Evolutionary conservation across 2,888 invertebrate species (phyloP).

Genomic region (Watsonalla binaria): DNA sequence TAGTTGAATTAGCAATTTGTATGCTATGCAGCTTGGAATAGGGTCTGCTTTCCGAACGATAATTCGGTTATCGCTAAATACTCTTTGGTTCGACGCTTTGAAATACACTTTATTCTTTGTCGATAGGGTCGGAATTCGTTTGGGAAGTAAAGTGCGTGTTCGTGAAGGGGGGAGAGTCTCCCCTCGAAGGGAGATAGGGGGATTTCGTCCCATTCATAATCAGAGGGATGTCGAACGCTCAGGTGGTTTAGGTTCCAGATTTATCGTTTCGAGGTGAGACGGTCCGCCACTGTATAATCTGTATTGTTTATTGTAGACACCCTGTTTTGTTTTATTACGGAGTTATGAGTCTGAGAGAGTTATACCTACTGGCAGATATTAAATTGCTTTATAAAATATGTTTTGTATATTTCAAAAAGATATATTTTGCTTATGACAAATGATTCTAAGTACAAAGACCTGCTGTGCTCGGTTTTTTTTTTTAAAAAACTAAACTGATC

Average conservation of each 20-base stretch:
- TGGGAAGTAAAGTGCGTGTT: constrained; percentile 15
- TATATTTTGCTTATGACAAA: no score
- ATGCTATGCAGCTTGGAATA: constrained; percentile 66
- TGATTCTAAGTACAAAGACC: no score
- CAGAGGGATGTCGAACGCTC: constrained; percentile 69
- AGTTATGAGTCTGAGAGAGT: constrained; percentile 4
- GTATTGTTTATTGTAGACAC: constrained; percentile 43
- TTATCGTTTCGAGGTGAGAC: constrained; percentile 66
- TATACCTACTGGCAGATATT: background rate
- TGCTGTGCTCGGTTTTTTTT: no score
- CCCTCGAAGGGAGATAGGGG: constrained; percentile 22
- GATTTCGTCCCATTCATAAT: constrained; percentile 65
- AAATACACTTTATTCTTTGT: constrained; percentile 22
- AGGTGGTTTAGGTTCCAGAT: constrained; percentile 73
- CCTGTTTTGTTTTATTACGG: constrained; percentile 11
- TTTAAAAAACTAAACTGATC: no score
- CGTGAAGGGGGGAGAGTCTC: constrained; percentile 15
- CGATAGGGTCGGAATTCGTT: constrained; percentile 26
- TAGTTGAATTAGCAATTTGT: constrained; percentile 62
- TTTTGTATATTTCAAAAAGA: no score
- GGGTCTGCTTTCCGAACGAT: constrained; percentile 67
- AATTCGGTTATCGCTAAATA: constrained; percentile 61
- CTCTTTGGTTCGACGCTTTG: constrained; percentile 15
- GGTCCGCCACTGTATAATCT: constrained; percentile 56
- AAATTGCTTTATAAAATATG: background rate